Evolutionary conservation across 1,140 invertebrate species (phyloP), one percentile per base, ranked within the genome.

Genomic region (Nasonia vitripennis): DNA sequence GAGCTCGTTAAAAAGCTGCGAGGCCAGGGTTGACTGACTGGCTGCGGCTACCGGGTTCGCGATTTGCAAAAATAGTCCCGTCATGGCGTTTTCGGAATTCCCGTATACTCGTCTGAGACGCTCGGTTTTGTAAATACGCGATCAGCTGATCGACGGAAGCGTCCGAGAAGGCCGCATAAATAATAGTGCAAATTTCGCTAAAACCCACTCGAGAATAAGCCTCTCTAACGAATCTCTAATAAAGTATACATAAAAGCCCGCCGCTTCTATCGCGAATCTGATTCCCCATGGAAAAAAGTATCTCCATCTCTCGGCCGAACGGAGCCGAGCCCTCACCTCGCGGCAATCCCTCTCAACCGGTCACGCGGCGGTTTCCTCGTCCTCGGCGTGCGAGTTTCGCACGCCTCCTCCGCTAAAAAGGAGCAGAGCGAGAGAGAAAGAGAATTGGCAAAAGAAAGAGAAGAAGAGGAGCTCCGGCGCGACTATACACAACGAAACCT

Each of bases 331-430:
- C 14, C 48, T 51, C 45, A 11, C 45, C 45, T 9, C 48, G 11
- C 14, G 14, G 48, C 48, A 5, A 51, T 51, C 48, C 9, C 12
- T 14, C 48, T 11, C 48, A 10, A 51, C 12, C 11, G 48, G 55
- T 62, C 55, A n/a, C 20, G 51, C 12, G 12, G 55, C 20, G 48
- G 55, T 34, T 67, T 77, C n/a, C 80, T 73, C 68, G 41, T 51
- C 11, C 14, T 77, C 41, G n/a, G 6, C 48, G 45, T 37, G 34
- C 34, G n/a, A 31, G 37, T 77, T 84, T 78, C 74, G 75, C 74
- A 78, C 75, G 75, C 75, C 62, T 78, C 74, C 73, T 77, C 74
- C 70, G 31, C 9, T 71, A 78, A 83, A 78, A 84, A 37, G 20
- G 23, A 78, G 45, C 55, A 62, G 55, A 62, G 55, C 55, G n/a